phyloP scores from a whole-genome alignment of 1,140 invertebrate genomes.

The Cheumatopsyche charites region DNA sequence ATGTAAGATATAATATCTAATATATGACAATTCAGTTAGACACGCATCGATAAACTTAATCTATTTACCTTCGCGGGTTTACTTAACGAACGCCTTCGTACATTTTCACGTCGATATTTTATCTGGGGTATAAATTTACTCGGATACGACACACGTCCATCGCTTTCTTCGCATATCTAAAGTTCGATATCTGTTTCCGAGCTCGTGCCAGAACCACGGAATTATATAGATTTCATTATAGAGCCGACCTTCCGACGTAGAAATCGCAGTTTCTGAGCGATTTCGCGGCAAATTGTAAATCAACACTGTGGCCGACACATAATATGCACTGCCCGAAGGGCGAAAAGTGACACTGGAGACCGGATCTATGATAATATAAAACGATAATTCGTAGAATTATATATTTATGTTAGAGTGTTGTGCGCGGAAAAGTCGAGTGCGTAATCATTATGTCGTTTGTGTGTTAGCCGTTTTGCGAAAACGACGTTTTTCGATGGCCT shows the following conservation, averaged over 20 bases:
- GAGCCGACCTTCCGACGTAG: neutral
- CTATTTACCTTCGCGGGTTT: no score
- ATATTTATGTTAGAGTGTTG: no score
- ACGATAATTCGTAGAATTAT: no score
- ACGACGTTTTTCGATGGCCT: no score
- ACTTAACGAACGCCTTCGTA: no score
- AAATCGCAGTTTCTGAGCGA: neutral
- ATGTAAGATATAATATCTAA: no score
- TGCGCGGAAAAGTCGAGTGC: no score
- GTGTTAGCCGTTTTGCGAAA: no score
- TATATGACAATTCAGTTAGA: no score
- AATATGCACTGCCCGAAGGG: slow-evolving; percentile 15
- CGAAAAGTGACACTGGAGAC: slow-evolving; percentile 14
- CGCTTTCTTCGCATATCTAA: slow-evolving; percentile 1
- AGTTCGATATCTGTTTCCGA: neutral
- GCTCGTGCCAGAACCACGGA: neutral
- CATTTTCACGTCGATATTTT: no score
- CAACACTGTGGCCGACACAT: slow-evolving; percentile 16
- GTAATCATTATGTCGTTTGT: no score
- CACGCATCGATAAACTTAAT: no score
- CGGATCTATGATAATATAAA: neutral
- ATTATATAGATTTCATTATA: neutral
- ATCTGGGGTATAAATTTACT: neutral
- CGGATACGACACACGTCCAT: neutral
- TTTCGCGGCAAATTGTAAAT: slow-evolving; percentile 19